Base-by-base conservation (phyloP, 2,113 vertebrate species). In the Cyanistes caeruleus region DNA sequence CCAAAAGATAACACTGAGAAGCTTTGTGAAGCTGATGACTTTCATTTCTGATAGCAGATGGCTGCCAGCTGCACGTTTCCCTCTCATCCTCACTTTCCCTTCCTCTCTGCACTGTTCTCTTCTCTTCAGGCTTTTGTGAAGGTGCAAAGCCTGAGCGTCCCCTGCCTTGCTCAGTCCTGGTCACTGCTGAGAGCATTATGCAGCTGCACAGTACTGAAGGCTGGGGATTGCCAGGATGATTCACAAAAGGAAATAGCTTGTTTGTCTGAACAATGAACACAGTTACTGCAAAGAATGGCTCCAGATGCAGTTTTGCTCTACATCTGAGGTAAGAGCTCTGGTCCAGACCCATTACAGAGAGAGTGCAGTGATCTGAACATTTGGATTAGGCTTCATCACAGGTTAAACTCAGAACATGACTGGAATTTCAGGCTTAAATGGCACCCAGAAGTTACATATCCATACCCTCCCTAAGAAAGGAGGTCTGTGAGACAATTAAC, bases 41-140 rank as follows among this genome's bases (percentile, higher is more conserved):
- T 92, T 63, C 55, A 73, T 75, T 91, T 81, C 93, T 90, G 87
- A 87, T 15, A 75, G 68, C 92, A 95, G 93, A 89, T 90, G 95
- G 80, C 69, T 94, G 75, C 82, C 90, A 92, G 85, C 63, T 94
- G 88, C 76, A 89, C 0, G 1, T 75, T 93, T 87, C 69, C 49
- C 67, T 92, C 89, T 84, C 76, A 74, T 70, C 24, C 43, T n/a
- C 43, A 51, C 89, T 91, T 70, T 79, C 74, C 43, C 22, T 78
- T 91, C 62, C 73, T 62, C 70, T 43, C 31, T 49, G 13, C 41
- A 8, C 51, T 16, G 21, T 60, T 73, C 52, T n/a, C 53, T 30
- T 49, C 64, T 59, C 90, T 84, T 49, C 22, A 67, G 75, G 70
- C 69, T 85, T 87, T 72, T 48, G 53, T 55, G 53, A 31, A 94